Percentiles rank a stretch among this genome's conserved stretches.
Conservation (phyloP, 92 coral and sea anemone species). For the Isaurus tuberculatus region DNA sequence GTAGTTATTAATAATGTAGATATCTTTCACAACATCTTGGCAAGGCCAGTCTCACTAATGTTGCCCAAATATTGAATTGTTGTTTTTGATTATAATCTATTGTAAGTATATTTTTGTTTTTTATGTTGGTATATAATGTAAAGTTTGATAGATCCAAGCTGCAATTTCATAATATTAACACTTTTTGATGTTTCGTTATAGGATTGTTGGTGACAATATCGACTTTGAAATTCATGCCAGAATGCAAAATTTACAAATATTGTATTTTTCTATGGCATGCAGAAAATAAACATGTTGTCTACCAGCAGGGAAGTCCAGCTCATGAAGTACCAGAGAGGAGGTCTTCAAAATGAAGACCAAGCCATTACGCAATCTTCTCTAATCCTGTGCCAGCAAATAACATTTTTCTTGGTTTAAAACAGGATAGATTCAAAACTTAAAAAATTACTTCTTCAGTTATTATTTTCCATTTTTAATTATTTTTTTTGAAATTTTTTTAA, state of each 20-base stretch:
- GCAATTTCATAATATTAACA: neutral
- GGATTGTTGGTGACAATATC: constrained; percentile 64
- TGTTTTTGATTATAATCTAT: neutral
- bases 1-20: too few relatives aligned
- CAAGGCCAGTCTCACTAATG: too few relatives aligned
- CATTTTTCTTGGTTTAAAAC: neutral
- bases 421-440: neutral
- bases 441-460: neutral
- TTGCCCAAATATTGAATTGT: neutral
- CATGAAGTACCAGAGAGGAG: neutral
- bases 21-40: too few relatives aligned
- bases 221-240: constrained; percentile 63
- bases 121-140: neutral
- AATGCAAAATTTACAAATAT: constrained; percentile 41
- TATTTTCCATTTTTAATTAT: neutral
- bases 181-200: neutral
- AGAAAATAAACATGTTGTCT: neutral
- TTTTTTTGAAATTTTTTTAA: neutral
- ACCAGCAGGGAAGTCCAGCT: neutral
- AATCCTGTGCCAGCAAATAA: neutral
- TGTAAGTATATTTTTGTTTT: neutral
- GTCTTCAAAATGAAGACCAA: neutral
- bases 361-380: neutral
- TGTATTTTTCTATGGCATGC: neutral
- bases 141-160: constrained; percentile 32